Percentiles rank a stretch among this genome's conserved stretches.
Evolutionary conservation across 2,113 vertebrate species (phyloP).

Genomic region (Nyctibius bracteatus): DNA sequence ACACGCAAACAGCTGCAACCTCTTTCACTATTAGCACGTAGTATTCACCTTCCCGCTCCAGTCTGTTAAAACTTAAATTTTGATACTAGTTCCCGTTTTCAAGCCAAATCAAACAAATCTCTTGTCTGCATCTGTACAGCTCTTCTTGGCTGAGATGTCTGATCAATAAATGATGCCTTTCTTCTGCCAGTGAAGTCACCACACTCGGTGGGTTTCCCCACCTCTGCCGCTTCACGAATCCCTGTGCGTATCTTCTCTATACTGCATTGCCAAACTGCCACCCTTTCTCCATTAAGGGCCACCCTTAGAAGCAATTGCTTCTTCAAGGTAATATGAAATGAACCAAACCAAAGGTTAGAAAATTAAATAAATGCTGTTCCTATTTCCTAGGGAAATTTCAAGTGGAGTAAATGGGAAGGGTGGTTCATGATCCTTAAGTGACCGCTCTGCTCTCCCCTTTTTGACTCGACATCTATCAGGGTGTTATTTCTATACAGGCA

Average conservation of each 20-base stretch:
- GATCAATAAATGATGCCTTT: background rate
- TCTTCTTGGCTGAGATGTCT: background rate
- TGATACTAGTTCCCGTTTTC: background rate
- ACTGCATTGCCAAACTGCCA: background rate
- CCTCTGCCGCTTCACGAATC: background rate
- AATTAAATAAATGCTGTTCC: background rate
- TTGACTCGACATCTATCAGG: background rate
- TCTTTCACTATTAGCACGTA: background rate
- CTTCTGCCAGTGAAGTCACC: background rate
- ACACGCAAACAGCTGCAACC: background rate
- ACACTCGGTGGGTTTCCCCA: background rate
- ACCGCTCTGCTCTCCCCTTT: background rate
- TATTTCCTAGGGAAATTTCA: background rate
- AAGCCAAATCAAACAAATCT: background rate
- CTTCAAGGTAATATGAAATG: background rate
- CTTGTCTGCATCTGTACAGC: background rate
- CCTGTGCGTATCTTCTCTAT: fast-evolving
- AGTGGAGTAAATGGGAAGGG: background rate
- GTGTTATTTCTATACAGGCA: background rate
- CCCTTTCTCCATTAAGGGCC: background rate
- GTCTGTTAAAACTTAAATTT: background rate
- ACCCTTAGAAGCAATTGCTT: background rate
- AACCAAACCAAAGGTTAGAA: background rate
- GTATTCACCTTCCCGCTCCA: background rate
- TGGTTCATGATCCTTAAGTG: background rate